Conservation (phyloP, 2,888 invertebrate genomes). For the Polyommatus icarus region DNA sequence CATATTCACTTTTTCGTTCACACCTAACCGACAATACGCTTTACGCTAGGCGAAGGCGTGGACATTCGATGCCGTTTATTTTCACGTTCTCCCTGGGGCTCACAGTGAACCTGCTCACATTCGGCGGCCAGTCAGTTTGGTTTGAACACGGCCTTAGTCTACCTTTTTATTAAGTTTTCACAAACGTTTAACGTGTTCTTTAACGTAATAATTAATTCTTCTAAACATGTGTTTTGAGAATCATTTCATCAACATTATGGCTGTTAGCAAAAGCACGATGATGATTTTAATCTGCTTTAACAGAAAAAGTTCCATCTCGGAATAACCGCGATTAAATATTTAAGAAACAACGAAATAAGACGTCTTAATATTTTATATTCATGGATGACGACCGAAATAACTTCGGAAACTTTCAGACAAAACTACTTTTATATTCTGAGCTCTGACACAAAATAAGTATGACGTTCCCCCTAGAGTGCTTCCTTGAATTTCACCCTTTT, state of each 20-base stretch:
- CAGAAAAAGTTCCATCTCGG: neutral
- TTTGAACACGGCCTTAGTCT: no score
- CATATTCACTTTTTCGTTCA: no score
- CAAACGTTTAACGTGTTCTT: no score
- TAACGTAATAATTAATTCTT: no score
- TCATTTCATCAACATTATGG: neutral
- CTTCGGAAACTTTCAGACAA: conserved; percentile 5
- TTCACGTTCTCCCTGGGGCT: no score
- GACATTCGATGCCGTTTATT: no score
- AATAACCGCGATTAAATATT: neutral
- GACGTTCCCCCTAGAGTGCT: neutral
- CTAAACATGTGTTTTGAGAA: no score
- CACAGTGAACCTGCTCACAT: no score
- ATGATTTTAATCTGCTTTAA: neutral
- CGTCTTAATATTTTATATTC: conserved; percentile 5
- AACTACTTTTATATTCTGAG: conserved; percentile 18
- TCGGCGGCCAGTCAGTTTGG: no score
- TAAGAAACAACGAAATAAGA: neutral
- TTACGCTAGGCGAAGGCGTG: no score
- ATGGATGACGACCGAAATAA: conserved; percentile 7
- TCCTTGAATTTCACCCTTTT: neutral
- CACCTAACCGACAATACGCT: no score
- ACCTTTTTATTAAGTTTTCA: no score
- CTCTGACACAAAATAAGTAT: conserved; percentile 8
- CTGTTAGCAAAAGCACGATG: neutral